These are phyloP conservation scores for Diglossa brunneiventris DNA, from an alignment of 2,113 vertebrate genomes.

Conservation along the genomic window DNA sequence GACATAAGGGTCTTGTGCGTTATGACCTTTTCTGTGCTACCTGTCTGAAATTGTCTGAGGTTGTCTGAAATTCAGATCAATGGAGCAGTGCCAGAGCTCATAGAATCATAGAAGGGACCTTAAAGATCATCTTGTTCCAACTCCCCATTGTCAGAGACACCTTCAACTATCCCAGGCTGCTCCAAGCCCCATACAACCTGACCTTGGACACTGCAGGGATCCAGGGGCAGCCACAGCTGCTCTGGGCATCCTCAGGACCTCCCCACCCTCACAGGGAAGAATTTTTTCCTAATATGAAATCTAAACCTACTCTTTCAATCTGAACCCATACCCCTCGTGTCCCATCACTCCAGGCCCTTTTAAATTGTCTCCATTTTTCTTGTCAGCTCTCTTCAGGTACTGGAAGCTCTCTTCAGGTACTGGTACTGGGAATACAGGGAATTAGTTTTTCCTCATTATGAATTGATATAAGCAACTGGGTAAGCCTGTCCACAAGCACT, in stretches of 20 bases:
- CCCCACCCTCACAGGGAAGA: not conserved
- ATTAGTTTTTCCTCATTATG: not conserved
- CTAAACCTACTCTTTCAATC: not conserved
- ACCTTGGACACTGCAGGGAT: not conserved
- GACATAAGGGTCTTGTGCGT: not conserved
- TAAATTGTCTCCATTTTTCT: not conserved
- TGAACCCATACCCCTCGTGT: not conserved
- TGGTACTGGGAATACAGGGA: too few species aligned
- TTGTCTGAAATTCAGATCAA: not conserved
- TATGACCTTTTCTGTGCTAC: not conserved
- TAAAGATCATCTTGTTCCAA: not conserved
- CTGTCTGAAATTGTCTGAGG: not conserved
- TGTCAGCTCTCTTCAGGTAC: not conserved
- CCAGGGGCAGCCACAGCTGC: not conserved
- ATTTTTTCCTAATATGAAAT: not conserved
- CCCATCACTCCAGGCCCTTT: too few species aligned
- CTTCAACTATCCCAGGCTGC: rapidly evolving
- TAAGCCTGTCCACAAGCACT: not conserved
- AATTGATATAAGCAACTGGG: not conserved
- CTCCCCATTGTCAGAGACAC: not conserved
- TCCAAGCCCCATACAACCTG: rapidly evolving
- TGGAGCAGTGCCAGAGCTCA: not conserved
- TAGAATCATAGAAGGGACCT: not conserved
- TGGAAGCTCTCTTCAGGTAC: not conserved
- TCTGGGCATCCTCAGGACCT: not conserved